Evolutionary conservation across 2,888 invertebrate genomes (phyloP).

Genomic region (Caenorhabditis uteleia): DNA sequence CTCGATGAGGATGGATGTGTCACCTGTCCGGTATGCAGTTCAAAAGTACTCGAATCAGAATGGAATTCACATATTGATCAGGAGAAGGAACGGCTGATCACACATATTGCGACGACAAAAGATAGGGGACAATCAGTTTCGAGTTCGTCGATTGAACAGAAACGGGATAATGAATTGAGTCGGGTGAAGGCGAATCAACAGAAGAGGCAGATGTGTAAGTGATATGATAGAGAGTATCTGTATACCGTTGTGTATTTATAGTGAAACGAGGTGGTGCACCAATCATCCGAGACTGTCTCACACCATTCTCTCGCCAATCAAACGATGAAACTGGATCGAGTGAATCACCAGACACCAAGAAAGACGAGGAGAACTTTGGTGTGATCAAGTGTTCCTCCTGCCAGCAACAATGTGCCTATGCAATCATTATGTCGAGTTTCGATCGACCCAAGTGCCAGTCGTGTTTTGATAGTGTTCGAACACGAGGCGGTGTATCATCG

Average conservation of each 20-base stretch:
- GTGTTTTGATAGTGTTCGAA: constrained; percentile 51
- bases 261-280: constrained; percentile 40
- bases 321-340: constrained; percentile 53
- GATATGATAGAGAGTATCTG: not conserved
- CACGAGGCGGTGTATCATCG: constrained; percentile 24
- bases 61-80: constrained; percentile 53
- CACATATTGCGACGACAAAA: constrained; percentile 31
- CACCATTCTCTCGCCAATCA: constrained; percentile 53
- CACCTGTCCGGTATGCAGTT: constrained; percentile 57
- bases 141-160: constrained; percentile 26
- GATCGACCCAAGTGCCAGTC: constrained; percentile 59
- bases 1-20: constrained; percentile 58
- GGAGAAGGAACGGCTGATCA: constrained; percentile 48
- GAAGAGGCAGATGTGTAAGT: constrained; percentile 54
- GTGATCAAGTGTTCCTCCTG: constrained; percentile 42
- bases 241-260: constrained; percentile 9
- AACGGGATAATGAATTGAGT: constrained; percentile 54
- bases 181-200: constrained; percentile 57
- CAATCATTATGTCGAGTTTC: constrained; percentile 49
- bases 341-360: constrained; percentile 50
- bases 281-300: constrained; percentile 46
- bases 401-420: constrained; percentile 44
- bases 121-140: not conserved
- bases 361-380: constrained; percentile 43
- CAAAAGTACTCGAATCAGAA: constrained; percentile 47